Evolutionary conservation across 2,888 invertebrate species (phyloP), one percentile per base, ranked within the genome.

Genomic region (Catocala fraxini): DNA sequence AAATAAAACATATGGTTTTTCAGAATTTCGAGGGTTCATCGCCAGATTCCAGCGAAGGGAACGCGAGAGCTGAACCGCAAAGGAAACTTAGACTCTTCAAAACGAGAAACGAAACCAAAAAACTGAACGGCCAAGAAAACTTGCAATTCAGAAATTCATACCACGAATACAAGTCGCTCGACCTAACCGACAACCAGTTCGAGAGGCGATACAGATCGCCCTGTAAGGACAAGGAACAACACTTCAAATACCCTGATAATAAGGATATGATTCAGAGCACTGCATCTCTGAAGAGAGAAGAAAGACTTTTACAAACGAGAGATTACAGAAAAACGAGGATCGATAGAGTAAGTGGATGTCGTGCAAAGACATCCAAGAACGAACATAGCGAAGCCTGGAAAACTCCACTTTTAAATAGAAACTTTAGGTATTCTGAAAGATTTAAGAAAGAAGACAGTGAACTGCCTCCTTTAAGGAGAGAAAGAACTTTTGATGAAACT

Each of bases 61-160:
- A 94, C 79, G 83, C 90, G 77, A 92, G 90, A 87, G 83, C 88
- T 70, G 92, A 94, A 87, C 90, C 92, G 66, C 93, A 93, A 65
- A 92, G 95, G 68, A 95, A 96, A 83, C 92, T 96, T 52, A 95
- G 97, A 53, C 93, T 97, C 42, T 97, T 97, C 86, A 97, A 96
- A 91, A 97, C 97, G 52, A 95, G 96, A 83, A 96, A 96, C 54
- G 97, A 97, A 92, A 96, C 96, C 65, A 96, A 96, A 88, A 95
- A 95, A 80, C 86, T 90, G 56, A 90, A 88, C 62, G 90, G 90
- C 49, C 87, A 87, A 57, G 91, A 93, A 34, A 83, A 90, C 73
- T 81, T 85, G 60, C 85, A 89, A 11, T 89, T 86, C 67, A 89
- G 83, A 79, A 85, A 74, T 56, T 85, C 86, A 35, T 88, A 88